Conservation (phyloP, 2,113 vertebrate genomes). For the Eolophus roseicapilla region DNA sequence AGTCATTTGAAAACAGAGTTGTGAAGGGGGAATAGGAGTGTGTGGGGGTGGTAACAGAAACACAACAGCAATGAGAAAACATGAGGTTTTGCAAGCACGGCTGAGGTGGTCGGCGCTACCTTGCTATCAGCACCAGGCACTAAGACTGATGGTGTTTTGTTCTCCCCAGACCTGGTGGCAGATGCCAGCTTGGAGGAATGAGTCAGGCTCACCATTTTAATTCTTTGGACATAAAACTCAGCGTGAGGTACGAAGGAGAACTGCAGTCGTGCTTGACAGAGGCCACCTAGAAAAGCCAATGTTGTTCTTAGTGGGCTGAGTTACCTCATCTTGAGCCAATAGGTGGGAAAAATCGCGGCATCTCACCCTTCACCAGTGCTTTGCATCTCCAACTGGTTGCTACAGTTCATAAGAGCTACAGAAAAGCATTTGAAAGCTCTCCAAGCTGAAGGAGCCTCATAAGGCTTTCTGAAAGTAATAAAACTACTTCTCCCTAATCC, state of each 20-base stretch:
- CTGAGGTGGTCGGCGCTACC: neutral
- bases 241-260: neutral
- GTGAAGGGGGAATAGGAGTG: neutral
- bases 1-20: neutral
- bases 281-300: neutral
- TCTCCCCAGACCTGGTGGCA: neutral
- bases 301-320: slow-evolving; percentile 16
- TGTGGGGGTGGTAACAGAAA: neutral
- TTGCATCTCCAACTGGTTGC: neutral
- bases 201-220: slow-evolving; percentile 1
- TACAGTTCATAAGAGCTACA: neutral
- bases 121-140: neutral
- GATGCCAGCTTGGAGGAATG: neutral
- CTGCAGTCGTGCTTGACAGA: neutral
- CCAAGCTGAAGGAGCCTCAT: neutral
- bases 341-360: neutral
- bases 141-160: neutral
- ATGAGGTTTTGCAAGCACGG: neutral
- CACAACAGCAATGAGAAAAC: neutral
- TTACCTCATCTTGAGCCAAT: slow-evolving; percentile 25
- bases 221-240: slow-evolving; percentile 38
- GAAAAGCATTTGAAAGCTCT: neutral
- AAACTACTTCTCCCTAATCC: neutral
- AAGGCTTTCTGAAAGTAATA: neutral
- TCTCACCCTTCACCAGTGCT: neutral